Conservation (phyloP, 2,888 invertebrate genomes). For the Drosophila basisetae region DNA sequence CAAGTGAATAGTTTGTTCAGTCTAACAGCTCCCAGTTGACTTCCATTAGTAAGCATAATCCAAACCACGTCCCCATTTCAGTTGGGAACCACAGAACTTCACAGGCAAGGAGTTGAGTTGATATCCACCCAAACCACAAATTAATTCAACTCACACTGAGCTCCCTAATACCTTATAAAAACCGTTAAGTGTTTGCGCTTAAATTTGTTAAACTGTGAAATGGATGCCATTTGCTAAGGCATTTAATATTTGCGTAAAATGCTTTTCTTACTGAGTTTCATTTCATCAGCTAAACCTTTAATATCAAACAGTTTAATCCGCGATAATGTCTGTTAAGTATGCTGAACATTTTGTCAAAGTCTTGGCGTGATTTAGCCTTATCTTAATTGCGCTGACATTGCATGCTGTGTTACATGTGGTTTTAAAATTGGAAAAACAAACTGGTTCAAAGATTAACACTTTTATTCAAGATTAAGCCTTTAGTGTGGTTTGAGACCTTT, state of each 20-base stretch:
- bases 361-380: background rate
- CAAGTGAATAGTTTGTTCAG: slow-evolving; percentile 8
- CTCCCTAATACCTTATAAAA: slow-evolving; percentile 7
- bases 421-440: background rate
- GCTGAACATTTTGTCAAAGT: background rate
- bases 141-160: slow-evolving; percentile 29
- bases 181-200: slow-evolving; percentile 4
- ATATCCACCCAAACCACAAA: slow-evolving; percentile 16
- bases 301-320: slow-evolving; percentile 25
- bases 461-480: background rate
- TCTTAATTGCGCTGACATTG: slow-evolving; percentile 7
- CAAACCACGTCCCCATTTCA: slow-evolving; percentile 32
- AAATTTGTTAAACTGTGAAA: slow-evolving; percentile 24
- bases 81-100: slow-evolving; percentile 11
- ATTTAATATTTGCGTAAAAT: slow-evolving; percentile 11
- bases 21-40: slow-evolving; percentile 18
- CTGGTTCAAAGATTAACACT: background rate
- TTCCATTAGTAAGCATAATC: slow-evolving; percentile 14
- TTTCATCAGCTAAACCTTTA: slow-evolving; percentile 4
- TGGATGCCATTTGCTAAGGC: slow-evolving; percentile 21
- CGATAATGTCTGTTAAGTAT: slow-evolving; percentile 15
- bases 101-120: slow-evolving; percentile 7
- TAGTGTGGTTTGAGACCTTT: background rate
- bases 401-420: background rate
- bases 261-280: slow-evolving; percentile 5